These are phyloP conservation scores for Tor tambroides DNA, from an alignment of 2,113 vertebrate species.

Conservation along the genomic window DNA sequence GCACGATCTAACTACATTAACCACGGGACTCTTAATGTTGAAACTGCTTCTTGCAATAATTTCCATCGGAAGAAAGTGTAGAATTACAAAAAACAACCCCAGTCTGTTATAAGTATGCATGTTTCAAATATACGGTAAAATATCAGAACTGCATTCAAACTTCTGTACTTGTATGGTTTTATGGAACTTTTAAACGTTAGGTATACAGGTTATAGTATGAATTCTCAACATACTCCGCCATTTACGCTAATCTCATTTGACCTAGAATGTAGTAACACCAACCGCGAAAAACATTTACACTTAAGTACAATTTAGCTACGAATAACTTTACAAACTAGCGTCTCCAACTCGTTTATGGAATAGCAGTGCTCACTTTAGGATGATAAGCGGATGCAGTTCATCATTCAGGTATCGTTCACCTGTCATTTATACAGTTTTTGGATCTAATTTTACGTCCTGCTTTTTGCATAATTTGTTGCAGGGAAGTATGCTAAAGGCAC, in stretches of 20 bases:
- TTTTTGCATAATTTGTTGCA: too few species aligned
- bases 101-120: not conserved
- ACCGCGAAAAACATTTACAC: too few species aligned
- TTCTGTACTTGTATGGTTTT: not conserved
- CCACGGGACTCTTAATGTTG: not conserved
- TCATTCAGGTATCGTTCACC: too few species aligned
- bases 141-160: not conserved
- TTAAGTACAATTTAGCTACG: not conserved
- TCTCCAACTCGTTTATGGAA: too few species aligned
- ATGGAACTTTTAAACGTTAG: too few species aligned
- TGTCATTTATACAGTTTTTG: too few species aligned
- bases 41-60: not conserved
- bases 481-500: too few species aligned
- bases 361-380: too few species aligned
- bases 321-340: not conserved
- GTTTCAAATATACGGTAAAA: not conserved
- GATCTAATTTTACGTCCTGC: too few species aligned
- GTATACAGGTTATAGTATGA: not conserved
- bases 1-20: not conserved
- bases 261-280: too few species aligned
- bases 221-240: not conserved
- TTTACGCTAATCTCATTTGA: too few species aligned
- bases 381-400: too few species aligned
- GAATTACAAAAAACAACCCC: constrained; percentile 9
- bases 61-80: not conserved